Evolutionary conservation across 2,888 invertebrate genomes (phyloP), one percentile per base, ranked within the genome.

Genomic region (Noctua comes): DNA sequence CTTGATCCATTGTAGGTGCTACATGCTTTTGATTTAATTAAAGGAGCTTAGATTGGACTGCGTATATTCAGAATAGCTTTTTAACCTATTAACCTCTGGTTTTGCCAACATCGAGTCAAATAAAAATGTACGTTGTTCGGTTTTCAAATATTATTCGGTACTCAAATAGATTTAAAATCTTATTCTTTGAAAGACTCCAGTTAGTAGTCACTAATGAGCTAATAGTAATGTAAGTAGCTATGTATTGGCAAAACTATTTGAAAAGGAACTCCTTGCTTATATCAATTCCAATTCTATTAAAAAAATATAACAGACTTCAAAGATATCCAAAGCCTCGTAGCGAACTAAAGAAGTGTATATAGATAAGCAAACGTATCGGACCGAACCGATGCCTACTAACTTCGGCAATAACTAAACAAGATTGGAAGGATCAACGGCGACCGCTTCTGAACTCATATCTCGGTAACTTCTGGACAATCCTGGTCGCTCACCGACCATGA

Each of bases 321-420:
- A 36, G 24, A 27, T 40, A 43, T 65, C 27, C 16, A 18, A 54
- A 64, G 31, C 27, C 36, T 27, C 24, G 24, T 18, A n/a, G 48
- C 64, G n/a, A 76, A 77, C 64, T 66, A 78, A 69, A n/a, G 51
- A 65, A 54, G 1, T 59, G 24, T 71, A 57, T 31, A 73, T 40
- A 72, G 48, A n/a, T 24, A 66, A 18, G 43, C 51, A 51, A 65
- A 73, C 82, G 66, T 36, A 64, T 79, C 31, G 48, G 43, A 21
- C 21, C 57, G 36, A 57, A 51, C 48, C 68, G 27, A 48, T 31
- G 48, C 13, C 36, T 51, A n/a, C 57, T 64, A 82, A 83, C 71
- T 83, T 82, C 65, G 3, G 31, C 59, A 80, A 80, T 74, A 80
- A 48, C 48, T 68, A 71, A 70, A 76, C 71, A 51, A 68, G 68